Conservation (phyloP, 2,888 invertebrate genomes). For the Melanargia galathea region DNA sequence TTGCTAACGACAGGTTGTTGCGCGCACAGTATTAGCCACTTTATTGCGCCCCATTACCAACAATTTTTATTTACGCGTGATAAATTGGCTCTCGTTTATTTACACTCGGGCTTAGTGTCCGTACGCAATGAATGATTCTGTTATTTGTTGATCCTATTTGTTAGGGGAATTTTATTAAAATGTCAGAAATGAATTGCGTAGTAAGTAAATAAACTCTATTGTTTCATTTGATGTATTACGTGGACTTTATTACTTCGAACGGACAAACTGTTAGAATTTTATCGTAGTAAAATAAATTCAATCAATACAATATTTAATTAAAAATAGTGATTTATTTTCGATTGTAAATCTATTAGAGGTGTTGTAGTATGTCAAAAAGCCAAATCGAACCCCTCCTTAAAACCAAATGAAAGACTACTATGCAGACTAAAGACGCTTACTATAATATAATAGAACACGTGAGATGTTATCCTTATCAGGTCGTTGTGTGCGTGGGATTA, state of each 20-base stretch:
- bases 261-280: too few species aligned
- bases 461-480: conserved; percentile 41
- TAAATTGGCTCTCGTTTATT: conserved; percentile 35
- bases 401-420: conserved; percentile 5
- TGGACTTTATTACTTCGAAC: too few species aligned
- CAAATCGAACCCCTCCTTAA: background rate
- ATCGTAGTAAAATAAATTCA: too few species aligned
- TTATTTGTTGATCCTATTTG: conserved; percentile 29
- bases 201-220: background rate
- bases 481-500: conserved; percentile 67
- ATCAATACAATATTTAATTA: too few species aligned
- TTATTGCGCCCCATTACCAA: conserved; percentile 38
- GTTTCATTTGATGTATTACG: background rate
- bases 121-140: conserved; percentile 25
- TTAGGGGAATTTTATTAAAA: conserved; percentile 14
- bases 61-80: conserved; percentile 35
- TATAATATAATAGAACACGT: conserved; percentile 35
- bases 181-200: background rate
- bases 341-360: too few species aligned
- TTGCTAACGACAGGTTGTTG: conserved; percentile 39
- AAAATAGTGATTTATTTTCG: too few species aligned
- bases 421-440: background rate
- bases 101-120: conserved; percentile 23
- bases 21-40: conserved; percentile 32
- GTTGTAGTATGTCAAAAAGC: background rate